These are phyloP conservation scores for Ispidina lecontei DNA, from an alignment of 2,797 vertebrate genomes.

Conservation along the genomic window DNA sequence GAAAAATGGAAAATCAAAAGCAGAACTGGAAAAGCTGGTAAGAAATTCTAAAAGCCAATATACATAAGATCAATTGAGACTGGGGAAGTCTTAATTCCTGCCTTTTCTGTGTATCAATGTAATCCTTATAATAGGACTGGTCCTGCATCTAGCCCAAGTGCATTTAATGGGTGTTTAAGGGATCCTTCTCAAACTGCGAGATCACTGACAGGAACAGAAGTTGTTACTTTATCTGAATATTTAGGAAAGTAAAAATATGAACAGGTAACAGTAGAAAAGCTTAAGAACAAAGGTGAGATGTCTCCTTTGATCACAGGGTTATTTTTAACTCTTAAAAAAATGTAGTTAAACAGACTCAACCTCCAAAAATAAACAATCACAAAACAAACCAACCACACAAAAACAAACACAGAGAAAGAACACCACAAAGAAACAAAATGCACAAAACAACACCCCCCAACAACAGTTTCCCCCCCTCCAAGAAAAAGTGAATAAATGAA, in stretches of 20 bases:
- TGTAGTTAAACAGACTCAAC: too few species aligned
- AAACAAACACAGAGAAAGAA: background rate
- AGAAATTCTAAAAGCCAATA: background rate
- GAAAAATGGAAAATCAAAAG: background rate
- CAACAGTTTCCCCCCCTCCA: background rate
- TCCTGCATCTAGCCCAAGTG: background rate
- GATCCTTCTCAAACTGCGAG: background rate
- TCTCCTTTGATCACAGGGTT: background rate
- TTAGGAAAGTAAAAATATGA: background rate
- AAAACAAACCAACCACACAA: too few species aligned
- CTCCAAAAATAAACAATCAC: background rate
- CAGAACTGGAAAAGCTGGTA: background rate
- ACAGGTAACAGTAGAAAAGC: background rate
- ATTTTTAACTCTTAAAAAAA: background rate
- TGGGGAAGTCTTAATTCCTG: background rate
- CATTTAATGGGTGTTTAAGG: background rate
- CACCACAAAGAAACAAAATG: background rate
- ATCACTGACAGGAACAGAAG: background rate
- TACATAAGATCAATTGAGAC: rapidly evolving
- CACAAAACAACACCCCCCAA: background rate
- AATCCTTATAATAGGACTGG: background rate
- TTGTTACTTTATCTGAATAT: background rate
- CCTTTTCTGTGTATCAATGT: background rate
- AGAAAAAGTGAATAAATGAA: background rate
- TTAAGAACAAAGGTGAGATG: background rate